Evolutionary conservation across 2,113 vertebrate species (phyloP), one percentile per base, ranked within the genome.

Genomic region (Cephalophus harveyi): DNA sequence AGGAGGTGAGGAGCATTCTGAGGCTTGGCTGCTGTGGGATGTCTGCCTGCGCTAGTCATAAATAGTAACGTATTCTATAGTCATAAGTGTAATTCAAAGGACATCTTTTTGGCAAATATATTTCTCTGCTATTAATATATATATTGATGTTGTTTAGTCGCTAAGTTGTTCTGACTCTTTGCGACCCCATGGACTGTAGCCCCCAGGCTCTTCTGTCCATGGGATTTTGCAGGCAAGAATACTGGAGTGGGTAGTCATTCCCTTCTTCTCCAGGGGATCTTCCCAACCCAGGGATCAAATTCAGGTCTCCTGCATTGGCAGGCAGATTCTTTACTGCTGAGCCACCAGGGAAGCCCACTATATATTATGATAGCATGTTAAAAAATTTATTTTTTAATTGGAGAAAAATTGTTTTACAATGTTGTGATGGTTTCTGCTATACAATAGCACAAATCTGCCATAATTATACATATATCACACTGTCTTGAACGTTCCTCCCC

Each of bases 111-210:
- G 84, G 60, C 33, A 87, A 76, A 86, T 62, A 57, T 60, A 60
- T 92, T 96, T 92, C 50, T 79, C 62, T 94, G 57, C 17, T 94
- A 60, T 79, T 74, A 62, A 36, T 85, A 15, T 87, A 14, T 85
- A 52, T 14, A 43, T 74, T 74, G 71, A 5, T 43, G 6, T 27
- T 27, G 40, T 43, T 76, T 76, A 76, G 71, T 43, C 0, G 0
- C 40, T 76, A 43, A 27, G 71, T 43, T 76, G 71, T 76, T 27
- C 71, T 43, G 21, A 43, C 23, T 7, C 6, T 76, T 43, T 76
- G 71, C 0, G 6, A 43, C 71, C 40, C 12, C 2, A 7, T 76
- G 40, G 71, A 43, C 71, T 76, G 23, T 76, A 43, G 23, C 1
- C 12, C 3, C 40, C 23, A 76, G 71, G 71, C 16, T 27, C 40